Evolutionary conservation across 2,888 invertebrate species (phyloP).

Genomic region (Lasius platythorax): DNA sequence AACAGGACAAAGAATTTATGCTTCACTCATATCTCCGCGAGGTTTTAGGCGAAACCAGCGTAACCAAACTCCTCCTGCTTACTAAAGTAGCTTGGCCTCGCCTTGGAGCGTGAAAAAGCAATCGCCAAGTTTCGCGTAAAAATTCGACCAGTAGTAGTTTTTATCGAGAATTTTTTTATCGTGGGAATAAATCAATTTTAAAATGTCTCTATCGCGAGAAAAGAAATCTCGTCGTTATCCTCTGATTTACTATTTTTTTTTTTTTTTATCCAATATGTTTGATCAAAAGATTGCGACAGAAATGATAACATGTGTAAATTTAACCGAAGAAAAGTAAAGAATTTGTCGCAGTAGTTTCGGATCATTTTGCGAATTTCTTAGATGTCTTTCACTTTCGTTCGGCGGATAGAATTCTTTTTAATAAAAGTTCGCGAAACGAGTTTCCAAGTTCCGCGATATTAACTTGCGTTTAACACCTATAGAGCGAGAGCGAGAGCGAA

Average conservation of each 20-base stretch:
- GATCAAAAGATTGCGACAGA: not conserved
- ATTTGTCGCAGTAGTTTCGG: not conserved
- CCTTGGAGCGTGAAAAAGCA: conserved; percentile 1
- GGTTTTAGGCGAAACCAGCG: conserved; percentile 74
- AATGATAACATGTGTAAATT: not conserved
- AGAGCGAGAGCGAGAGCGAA: not conserved
- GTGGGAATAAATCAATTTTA: conserved; percentile 36
- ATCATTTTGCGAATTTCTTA: not conserved
- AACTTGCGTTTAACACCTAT: conserved; percentile 2
- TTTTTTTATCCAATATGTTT: not conserved
- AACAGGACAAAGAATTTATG: conserved; percentile 84
- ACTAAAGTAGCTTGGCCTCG: conserved; percentile 37
- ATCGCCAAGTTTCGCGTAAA: not conserved
- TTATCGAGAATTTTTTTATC: conserved; percentile 20
- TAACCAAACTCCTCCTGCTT: conserved; percentile 72
- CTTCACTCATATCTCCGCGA: conserved; percentile 78
- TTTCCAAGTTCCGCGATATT: not conserved
- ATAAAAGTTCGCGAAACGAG: conserved; percentile 12
- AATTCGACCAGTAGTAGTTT: not conserved
- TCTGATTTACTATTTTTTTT: not conserved
- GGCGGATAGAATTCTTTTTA: not conserved
- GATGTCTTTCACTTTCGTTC: conserved; percentile 16
- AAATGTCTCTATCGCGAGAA: not conserved
- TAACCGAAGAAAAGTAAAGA: not conserved
- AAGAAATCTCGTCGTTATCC: not conserved